Percentiles rank a stretch among this genome's conserved stretches.
Conservation (phyloP, 2,888 invertebrate species). For the Napeogenes inachia region DNA sequence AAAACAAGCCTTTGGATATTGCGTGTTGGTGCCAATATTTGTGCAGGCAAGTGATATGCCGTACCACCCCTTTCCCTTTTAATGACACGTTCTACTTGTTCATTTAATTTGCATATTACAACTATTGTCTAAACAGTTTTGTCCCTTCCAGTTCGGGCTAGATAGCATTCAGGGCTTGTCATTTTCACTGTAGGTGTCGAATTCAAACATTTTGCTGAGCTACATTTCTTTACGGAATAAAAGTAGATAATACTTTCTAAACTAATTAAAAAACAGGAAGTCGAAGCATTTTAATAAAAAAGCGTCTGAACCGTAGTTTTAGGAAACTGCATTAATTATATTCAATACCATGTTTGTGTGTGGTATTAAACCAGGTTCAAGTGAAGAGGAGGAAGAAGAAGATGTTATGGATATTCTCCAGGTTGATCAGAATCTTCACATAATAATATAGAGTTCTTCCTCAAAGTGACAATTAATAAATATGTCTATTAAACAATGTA, state of each 20-base stretch:
- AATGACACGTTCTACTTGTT: slow-evolving; percentile 63
- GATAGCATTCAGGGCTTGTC: slow-evolving; percentile 33
- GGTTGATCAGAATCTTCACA: slow-evolving; percentile 39
- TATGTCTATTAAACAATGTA: too few species aligned
- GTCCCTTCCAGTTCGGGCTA: slow-evolving; percentile 44
- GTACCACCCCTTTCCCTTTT: slow-evolving; percentile 58
- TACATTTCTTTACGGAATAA: too few species aligned
- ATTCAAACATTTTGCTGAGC: too few species aligned
- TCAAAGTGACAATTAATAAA: too few species aligned
- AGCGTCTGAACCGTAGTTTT: too few species aligned
- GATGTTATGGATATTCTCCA: slow-evolving; percentile 73
- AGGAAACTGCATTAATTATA: background rate
- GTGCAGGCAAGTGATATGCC: slow-evolving; percentile 48
- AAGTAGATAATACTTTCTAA: too few species aligned
- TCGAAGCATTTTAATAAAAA: too few species aligned
- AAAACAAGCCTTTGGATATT: slow-evolving; percentile 35
- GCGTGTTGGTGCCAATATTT: slow-evolving; percentile 50
- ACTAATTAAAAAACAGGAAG: too few species aligned
- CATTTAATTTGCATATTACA: slow-evolving; percentile 70
- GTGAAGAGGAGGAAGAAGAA: slow-evolving; percentile 78
- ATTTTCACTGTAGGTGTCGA: slow-evolving; percentile 28
- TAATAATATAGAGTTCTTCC: too few species aligned
- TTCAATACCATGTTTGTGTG: slow-evolving; percentile 73
- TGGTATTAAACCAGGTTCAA: slow-evolving; percentile 74
- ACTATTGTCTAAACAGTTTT: slow-evolving; percentile 50